Evolutionary conservation across 1,140 invertebrate genomes (phyloP).

Genomic region (Contarinia nasturtii): DNA sequence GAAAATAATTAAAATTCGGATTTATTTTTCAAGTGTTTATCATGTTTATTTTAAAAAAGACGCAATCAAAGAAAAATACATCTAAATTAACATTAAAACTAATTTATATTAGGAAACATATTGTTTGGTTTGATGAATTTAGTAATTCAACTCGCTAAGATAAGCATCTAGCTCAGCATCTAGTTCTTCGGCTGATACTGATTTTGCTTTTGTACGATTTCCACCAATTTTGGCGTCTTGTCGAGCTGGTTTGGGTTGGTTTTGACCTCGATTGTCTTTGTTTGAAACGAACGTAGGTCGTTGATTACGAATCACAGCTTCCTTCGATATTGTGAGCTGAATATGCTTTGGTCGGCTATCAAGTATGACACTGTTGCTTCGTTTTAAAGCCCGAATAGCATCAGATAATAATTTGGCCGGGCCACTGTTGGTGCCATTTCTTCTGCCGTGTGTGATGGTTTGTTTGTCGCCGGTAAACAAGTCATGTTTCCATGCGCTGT

Average conservation of each 20-base stretch:
- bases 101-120: too few species aligned
- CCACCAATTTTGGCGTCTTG: conserved; percentile 25
- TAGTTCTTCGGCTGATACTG: conserved; percentile 75
- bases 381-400: conserved; percentile 90
- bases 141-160: too few species aligned
- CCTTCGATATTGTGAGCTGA: conserved; percentile 65
- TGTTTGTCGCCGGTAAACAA: conserved; percentile 69
- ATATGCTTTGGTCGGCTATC: conserved; percentile 94
- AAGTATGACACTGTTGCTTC: conserved; percentile 92
- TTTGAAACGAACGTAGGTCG: conserved; percentile 9
- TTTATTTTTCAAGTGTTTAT: too few species aligned
- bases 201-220: conserved; percentile 28
- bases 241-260: neutral
- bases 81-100: too few species aligned
- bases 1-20: too few species aligned
- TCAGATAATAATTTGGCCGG: conserved; percentile 74
- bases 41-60: too few species aligned
- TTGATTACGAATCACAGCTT: conserved; percentile 24
- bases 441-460: conserved; percentile 23
- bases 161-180: conserved; percentile 90
- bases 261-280: too few species aligned
- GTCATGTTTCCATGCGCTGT: conserved; percentile 91
- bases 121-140: too few species aligned
- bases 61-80: too few species aligned
- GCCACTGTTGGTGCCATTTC: conserved; percentile 31